Conservation (phyloP, 2,797 vertebrate species). For the Sebastes matsubarae region DNA sequence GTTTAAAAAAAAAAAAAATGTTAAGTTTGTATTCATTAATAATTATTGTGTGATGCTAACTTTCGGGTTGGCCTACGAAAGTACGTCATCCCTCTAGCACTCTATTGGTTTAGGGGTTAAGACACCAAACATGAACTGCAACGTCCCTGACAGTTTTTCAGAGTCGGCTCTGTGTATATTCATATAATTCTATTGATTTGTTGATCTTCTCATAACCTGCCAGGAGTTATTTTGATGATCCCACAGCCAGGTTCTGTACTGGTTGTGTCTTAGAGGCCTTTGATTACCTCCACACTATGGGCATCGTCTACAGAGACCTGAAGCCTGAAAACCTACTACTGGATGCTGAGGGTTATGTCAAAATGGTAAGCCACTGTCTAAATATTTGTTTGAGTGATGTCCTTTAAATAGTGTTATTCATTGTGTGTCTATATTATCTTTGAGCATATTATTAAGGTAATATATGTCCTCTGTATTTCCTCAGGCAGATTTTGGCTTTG, state of each 20-base stretch:
- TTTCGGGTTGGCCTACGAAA: neutral
- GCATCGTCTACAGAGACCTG: slow-evolving; percentile 82
- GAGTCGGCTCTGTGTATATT: neutral
- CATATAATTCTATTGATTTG: neutral
- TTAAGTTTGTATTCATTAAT: too few relatives aligned
- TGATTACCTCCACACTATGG: slow-evolving; percentile 80
- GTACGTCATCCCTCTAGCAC: neutral
- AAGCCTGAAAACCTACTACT: slow-evolving; percentile 85
- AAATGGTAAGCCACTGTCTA: slow-evolving; percentile 74
- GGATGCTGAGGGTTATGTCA: slow-evolving; percentile 80
- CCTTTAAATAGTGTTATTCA: neutral
- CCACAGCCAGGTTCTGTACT: slow-evolving; percentile 81
- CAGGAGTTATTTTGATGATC: slow-evolving; percentile 81
- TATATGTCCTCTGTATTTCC: neutral
- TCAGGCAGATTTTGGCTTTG: slow-evolving; percentile 85
- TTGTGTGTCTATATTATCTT: neutral
- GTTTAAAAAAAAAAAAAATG: too few relatives aligned
- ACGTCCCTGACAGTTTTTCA: neutral
- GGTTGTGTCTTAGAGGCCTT: slow-evolving; percentile 84
- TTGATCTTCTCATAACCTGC: slow-evolving; percentile 14
- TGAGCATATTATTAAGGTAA: neutral
- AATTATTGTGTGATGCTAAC: neutral
- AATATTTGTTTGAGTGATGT: neutral
- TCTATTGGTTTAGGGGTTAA: neutral
- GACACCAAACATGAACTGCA: neutral